These are phyloP conservation scores for Romanogobio albipinnatus DNA, from an alignment of 2,113 vertebrate species.

Conservation along the genomic window DNA sequence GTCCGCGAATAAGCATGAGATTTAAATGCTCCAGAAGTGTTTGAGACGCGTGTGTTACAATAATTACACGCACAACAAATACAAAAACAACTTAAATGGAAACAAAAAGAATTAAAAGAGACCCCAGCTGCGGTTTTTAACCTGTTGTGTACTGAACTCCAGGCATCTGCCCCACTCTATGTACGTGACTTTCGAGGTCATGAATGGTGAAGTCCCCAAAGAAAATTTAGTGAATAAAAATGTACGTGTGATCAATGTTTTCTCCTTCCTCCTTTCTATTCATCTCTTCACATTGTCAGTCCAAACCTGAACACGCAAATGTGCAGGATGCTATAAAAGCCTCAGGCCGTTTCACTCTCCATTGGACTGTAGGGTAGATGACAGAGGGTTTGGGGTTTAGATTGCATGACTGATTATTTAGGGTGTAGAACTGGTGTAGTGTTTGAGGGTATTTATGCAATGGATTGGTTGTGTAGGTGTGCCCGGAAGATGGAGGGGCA, in stretches of 20 bases:
- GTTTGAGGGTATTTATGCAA: neutral
- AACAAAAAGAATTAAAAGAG: neutral
- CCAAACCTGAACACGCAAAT: slow-evolving; percentile 61
- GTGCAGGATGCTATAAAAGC: slow-evolving; percentile 74
- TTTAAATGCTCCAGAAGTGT: slow-evolving; percentile 5
- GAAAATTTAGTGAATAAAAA: slow-evolving; percentile 44
- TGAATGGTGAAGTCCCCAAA: slow-evolving; percentile 40
- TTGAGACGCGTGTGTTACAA: neutral
- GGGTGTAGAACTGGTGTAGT: neutral
- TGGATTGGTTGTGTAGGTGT: neutral
- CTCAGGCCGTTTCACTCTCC: slow-evolving; percentile 67
- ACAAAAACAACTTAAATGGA: neutral
- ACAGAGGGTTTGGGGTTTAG: slow-evolving; percentile 44
- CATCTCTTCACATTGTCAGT: slow-evolving; percentile 47
- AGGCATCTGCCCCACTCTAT: slow-evolving; percentile 3
- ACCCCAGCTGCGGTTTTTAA: slow-evolving; percentile 26
- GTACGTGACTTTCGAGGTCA: slow-evolving; percentile 9
- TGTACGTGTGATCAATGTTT: slow-evolving; percentile 40
- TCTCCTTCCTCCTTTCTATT: slow-evolving; percentile 58
- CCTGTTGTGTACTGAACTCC: slow-evolving; percentile 29
- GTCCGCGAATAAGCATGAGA: slow-evolving; percentile 12
- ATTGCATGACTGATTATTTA: neutral
- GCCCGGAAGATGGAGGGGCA: neutral
- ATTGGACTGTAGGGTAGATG: slow-evolving; percentile 69
- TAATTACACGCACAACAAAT: neutral